Evolutionary conservation across 2,888 invertebrate genomes (phyloP).

Genomic region (Bimastos eiseni): DNA sequence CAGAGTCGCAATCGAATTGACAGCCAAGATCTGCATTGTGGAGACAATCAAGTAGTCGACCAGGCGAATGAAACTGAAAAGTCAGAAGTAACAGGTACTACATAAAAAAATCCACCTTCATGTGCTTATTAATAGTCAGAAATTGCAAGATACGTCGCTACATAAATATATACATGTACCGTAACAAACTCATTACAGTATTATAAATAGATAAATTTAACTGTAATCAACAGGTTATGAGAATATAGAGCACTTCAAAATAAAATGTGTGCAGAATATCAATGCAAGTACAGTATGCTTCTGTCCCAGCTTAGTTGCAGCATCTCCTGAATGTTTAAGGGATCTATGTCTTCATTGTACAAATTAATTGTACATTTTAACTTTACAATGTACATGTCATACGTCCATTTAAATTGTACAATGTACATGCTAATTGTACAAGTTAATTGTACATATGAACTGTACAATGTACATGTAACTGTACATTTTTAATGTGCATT

Average conservation of each 20-base stretch:
- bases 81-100: neutral
- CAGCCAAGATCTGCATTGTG: conserved; percentile 63
- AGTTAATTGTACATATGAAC: too few species aligned
- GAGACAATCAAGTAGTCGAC: conserved; percentile 63
- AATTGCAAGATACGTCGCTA: neutral
- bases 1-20: conserved; percentile 62
- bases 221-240: neutral
- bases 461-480: too few species aligned
- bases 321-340: neutral
- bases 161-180: neutral
- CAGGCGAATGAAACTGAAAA: conserved; percentile 61
- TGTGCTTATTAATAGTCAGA: neutral
- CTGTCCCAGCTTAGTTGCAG: neutral
- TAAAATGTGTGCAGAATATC: neutral
- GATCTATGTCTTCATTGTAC: too few species aligned
- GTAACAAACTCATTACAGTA: neutral
- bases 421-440: too few species aligned
- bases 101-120: neutral
- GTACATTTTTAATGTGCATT: too few species aligned
- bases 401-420: too few species aligned
- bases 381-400: too few species aligned
- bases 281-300: neutral
- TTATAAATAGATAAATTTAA: neutral
- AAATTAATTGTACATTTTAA: too few species aligned
- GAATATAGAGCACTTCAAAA: neutral